These are phyloP conservation scores for Physella acuta DNA, from an alignment of 1,140 invertebrate species.

Conservation along the genomic window DNA sequence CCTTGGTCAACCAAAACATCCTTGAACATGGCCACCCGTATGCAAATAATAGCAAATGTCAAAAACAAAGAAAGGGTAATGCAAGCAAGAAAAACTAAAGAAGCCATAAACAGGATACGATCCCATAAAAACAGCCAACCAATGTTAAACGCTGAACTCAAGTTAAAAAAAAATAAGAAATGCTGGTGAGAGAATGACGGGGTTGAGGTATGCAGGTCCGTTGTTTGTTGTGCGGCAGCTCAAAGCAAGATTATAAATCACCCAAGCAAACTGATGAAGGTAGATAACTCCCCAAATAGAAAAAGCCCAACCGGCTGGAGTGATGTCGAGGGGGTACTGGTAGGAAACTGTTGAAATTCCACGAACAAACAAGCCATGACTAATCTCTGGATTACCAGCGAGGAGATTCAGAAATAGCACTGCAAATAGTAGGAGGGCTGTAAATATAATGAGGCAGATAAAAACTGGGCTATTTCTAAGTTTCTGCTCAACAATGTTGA, in stretches of 20 bases:
- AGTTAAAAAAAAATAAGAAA: constrained; percentile 38
- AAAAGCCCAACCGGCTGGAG: constrained; percentile 52
- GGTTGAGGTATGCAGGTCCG: constrained; percentile 40
- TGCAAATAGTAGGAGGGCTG: neutral
- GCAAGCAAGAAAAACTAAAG: constrained; percentile 32
- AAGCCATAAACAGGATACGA: constrained; percentile 30
- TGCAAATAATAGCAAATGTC: constrained; percentile 37
- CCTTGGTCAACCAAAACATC: constrained; percentile 32
- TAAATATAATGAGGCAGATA: constrained; percentile 1
- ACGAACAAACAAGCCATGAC: constrained; percentile 38
- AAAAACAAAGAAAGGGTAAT: constrained; percentile 42
- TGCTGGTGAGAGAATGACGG: constrained; percentile 29
- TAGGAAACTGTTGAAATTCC: constrained; percentile 42
- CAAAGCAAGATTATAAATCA: constrained; percentile 40
- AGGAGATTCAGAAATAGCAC: constrained; percentile 4
- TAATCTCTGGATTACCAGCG: constrained; percentile 4
- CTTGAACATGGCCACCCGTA: constrained; percentile 31
- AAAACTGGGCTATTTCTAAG: constrained; percentile 14
- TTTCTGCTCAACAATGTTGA: no score
- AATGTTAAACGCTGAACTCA: constrained; percentile 42
- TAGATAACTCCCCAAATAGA: constrained; percentile 54
- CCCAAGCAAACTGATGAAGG: constrained; percentile 42
- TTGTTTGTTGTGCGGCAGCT: constrained; percentile 36
- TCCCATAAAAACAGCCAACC: constrained; percentile 54
- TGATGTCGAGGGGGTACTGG: constrained; percentile 42